A percentile compares a stretch with the other conserved stretches of the same genome.
Evolutionary conservation across 92 coral and sea anemone genomes (phyloP).

Genomic region (Nematostella vectensis): DNA sequence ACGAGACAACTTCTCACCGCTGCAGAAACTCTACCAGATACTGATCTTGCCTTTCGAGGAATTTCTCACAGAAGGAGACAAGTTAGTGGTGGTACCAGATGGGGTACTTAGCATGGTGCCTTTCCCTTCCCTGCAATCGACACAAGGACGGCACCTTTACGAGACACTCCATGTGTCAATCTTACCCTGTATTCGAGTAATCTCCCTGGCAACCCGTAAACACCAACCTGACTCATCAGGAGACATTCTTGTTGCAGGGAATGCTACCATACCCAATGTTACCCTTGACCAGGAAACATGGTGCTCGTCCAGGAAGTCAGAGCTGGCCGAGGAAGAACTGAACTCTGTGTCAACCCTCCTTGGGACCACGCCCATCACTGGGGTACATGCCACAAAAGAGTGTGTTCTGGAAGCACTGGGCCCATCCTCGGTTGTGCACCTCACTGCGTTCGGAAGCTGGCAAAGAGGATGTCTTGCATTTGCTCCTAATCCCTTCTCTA

Average conservation of each 20-base stretch:
- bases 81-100: slow-evolving; percentile 49
- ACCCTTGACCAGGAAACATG: slow-evolving; percentile 38
- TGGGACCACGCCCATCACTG: slow-evolving; percentile 63
- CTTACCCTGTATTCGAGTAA: slow-evolving; percentile 53
- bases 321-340: slow-evolving; percentile 65
- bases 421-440: slow-evolving; percentile 53
- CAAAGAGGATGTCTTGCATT: slow-evolving; percentile 54
- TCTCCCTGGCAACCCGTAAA: slow-evolving; percentile 15
- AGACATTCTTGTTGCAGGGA: slow-evolving; percentile 38
- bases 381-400: slow-evolving; percentile 69
- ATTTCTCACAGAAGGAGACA: slow-evolving; percentile 20
- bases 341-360: slow-evolving; percentile 55
- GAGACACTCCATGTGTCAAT: slow-evolving; percentile 35
- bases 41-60: slow-evolving; percentile 51
- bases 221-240: background rate
- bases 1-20: slow-evolving; percentile 15
- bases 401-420: slow-evolving; percentile 36
- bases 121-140: slow-evolving; percentile 45
- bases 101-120: slow-evolving; percentile 47
- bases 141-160: slow-evolving; percentile 32
- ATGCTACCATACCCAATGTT: slow-evolving; percentile 54
- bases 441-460: slow-evolving; percentile 74
- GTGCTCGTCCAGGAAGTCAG: slow-evolving; percentile 44
- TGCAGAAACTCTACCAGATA: slow-evolving; percentile 48
- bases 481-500: slow-evolving; percentile 42